phyloP scores from a whole-genome alignment of 2,113 vertebrate species.

The Chionodraco myersi region DNA sequence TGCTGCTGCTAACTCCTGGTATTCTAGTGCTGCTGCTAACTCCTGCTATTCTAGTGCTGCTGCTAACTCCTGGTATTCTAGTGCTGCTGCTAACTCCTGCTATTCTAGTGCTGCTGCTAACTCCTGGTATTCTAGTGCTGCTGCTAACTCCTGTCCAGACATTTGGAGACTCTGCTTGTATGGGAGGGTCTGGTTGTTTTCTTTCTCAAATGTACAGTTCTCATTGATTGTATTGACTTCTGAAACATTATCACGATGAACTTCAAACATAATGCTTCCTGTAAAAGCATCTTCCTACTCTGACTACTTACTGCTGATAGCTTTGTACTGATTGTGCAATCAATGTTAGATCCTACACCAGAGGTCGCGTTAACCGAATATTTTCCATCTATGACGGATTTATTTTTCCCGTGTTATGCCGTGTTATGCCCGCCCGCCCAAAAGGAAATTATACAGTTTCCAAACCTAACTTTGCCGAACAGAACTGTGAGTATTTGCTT shows the following conservation, averaged over 20 bases:
- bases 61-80: no score
- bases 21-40: no score
- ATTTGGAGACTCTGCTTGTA: neutral
- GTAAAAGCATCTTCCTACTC: constrained; percentile 20
- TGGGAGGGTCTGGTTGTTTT: neutral
- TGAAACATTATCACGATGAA: constrained; percentile 20
- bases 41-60: neutral
- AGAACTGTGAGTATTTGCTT: no score
- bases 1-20: no score
- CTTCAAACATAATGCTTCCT: neutral
- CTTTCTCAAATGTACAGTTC: neutral
- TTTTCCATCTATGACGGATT: no score
- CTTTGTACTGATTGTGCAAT: constrained; percentile 40
- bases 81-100: no score
- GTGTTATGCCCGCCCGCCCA: no score
- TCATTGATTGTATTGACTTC: neutral
- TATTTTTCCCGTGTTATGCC: no score
- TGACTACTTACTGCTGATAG: constrained; percentile 11
- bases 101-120: neutral
- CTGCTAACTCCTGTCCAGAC: neutral
- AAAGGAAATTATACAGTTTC: no score
- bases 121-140: constrained; percentile 6
- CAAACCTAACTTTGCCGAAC: no score
- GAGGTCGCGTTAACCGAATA: no score
- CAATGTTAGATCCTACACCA: constrained; percentile 6